Conservation (phyloP, 1,140 invertebrate genomes). For the Drosophila kurseongensis region DNA sequence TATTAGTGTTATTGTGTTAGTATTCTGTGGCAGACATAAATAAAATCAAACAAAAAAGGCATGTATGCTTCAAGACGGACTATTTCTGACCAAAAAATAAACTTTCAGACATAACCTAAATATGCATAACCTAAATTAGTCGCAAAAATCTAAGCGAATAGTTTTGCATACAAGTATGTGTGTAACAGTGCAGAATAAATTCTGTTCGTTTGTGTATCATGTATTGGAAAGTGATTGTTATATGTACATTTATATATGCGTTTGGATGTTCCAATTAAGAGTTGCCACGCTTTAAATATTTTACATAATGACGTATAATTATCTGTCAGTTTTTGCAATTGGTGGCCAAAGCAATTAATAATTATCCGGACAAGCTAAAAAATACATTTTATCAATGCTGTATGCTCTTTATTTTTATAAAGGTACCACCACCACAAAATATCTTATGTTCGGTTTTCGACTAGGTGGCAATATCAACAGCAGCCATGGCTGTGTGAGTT, state of each 20-base stretch:
- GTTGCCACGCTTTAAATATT: constrained; percentile 63
- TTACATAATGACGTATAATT: constrained; percentile 56
- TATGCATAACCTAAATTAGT: constrained; percentile 19
- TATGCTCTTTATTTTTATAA: not conserved
- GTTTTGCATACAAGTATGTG: not conserved
- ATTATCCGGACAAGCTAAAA: not conserved
- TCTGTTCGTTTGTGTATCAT: constrained; percentile 14
- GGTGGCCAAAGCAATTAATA: not conserved
- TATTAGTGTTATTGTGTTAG: not conserved
- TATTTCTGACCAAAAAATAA: not conserved
- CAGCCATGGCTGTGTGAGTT: constrained; percentile 40
- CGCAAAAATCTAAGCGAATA: not conserved
- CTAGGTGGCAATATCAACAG: constrained; percentile 59
- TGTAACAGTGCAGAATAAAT: constrained; percentile 2
- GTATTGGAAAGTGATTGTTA: constrained; percentile 22
- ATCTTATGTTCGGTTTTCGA: not conserved
- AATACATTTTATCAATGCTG: too few species aligned
- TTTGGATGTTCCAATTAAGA: constrained; percentile 16
- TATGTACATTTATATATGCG: constrained; percentile 3
- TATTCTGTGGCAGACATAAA: not conserved
- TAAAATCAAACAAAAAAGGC: not conserved
- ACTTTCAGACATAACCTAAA: constrained; percentile 8
- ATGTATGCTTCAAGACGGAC: not conserved
- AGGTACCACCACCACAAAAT: not conserved
- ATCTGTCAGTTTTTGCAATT: not conserved